Base-by-base conservation (phyloP, 2,888 invertebrate species). In the Phengaris arion region DNA sequence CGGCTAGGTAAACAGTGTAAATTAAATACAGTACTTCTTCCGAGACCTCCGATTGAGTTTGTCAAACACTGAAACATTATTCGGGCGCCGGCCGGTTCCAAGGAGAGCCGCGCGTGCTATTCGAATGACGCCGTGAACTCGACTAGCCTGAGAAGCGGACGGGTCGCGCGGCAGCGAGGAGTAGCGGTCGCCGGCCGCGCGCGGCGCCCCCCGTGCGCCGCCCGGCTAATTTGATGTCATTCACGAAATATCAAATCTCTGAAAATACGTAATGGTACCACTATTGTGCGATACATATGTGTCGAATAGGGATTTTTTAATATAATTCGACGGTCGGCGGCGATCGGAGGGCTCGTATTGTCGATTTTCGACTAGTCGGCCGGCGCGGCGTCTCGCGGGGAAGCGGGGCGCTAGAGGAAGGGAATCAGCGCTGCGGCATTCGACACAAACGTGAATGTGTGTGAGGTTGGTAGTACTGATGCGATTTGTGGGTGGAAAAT, bases 41-140 rank as follows among this genome's bases (percentile, higher is more conserved):
- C 91, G 86, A 91, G 89, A 92, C 93, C 92, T 91, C 93, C 90
- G 87, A 90, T 93, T 92, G 92, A 93, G 90, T 92, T 92, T 87
- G 93, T 91, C 88, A 92, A 90, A 90, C 93, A 93, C 93, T 92
- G 93, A 92, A 92, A 92, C 93, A 93, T 93, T 93, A 93, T 93
- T 93, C 92, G 92, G 89, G 88, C 89, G 92, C 93, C 90, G 93
- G 92, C 90, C 91, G 91, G 87, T 90, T 89, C 89, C 86, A 89
- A 89, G 83, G 84, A 85, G 85, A 89, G 91, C 89, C 92, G 92
- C 92, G 90, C 93, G 92, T 90, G 90, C 91, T 89, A 87, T 89
- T 89, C 86, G 85, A 85, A 81, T 88, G 87, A 86, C 91, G 92
- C 92, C 91, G 93, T 89, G 87, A 85, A 90, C 90, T 91, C 92